Conservation (phyloP, 2,888 invertebrate species). For the Cheilosia scutellata region DNA sequence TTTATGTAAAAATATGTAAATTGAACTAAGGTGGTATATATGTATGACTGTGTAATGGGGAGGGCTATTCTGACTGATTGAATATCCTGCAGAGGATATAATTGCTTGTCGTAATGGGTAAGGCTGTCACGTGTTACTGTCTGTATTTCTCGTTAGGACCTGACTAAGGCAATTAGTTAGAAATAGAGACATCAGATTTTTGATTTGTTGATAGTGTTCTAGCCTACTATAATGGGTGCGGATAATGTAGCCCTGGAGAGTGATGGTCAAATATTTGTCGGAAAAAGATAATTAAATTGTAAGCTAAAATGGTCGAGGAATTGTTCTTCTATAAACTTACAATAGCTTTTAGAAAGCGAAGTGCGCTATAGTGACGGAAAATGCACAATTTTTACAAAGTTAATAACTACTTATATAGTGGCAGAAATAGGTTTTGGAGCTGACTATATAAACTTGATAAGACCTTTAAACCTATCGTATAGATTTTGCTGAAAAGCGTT, state of each 20-base stretch:
- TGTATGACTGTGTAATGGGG: background rate
- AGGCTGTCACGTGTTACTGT: slow-evolving; percentile 53
- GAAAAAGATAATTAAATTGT: too few relatives aligned
- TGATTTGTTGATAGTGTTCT: slow-evolving; percentile 6
- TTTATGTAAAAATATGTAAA: slow-evolving; percentile 66
- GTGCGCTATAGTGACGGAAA: too few relatives aligned
- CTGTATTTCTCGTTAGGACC: slow-evolving; percentile 29
- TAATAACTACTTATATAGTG: too few relatives aligned
- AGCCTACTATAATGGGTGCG: background rate
- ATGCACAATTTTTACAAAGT: too few relatives aligned
- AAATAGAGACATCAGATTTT: background rate
- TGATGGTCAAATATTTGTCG: background rate
- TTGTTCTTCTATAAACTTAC: too few relatives aligned
- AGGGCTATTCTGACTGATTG: slow-evolving; percentile 52
- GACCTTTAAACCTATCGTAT: too few relatives aligned
- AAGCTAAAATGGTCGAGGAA: too few relatives aligned
- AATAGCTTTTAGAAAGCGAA: too few relatives aligned
- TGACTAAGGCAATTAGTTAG: slow-evolving; percentile 16
- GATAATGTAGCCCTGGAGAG: background rate
- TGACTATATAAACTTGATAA: too few relatives aligned
- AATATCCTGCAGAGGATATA: slow-evolving; percentile 69
- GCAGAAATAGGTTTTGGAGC: too few relatives aligned
- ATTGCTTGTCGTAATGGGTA: slow-evolving; percentile 58
- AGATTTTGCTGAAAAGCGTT: too few relatives aligned
- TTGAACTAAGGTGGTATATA: slow-evolving; percentile 4